Evolutionary conservation across 2,888 invertebrate species (phyloP), one percentile per base, ranked within the genome.

Genomic region (Amaurobius ferox): DNA sequence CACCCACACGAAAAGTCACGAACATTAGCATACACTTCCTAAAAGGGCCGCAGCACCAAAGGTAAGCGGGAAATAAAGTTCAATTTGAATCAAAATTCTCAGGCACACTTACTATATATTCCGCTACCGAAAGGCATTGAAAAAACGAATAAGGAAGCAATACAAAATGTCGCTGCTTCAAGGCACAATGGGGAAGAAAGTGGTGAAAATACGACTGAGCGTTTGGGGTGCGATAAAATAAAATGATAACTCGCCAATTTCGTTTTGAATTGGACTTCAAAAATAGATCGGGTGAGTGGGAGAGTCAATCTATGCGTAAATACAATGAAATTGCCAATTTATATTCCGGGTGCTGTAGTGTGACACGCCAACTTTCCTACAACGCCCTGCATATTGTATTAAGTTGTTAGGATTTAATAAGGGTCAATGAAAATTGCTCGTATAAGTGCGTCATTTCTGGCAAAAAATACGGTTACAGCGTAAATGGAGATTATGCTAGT

Each of bases 61-160:
- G 44, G 16, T 44, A 44, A 44, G 16, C 9, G 16, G 16, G 44
- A 44, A 44, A 55, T 5, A 23, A n/a, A 11, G 44, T 16, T 7
- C 35, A 35, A 35, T 11, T 35, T 35, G 6, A 35, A 11, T 44
- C 16, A 16, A 44, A 44, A 35, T n/a, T n/a, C n/a, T n/a, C n/a
- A n/a, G 9, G 35, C 35, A 5, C 6, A 7, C 35, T 35, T 35
- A 35, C 6, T 35, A 35, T 9, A 9, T 35, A 35, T 44, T 44
- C 44, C 44, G 44, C 44, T 44, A 11, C 44, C n/a, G 44, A 44
- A 44, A 44, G 44, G n/a, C 44, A 44, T 16, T 44, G n/a, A 44
- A 44, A 44, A 9, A 16, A 5, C n/a, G 13, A 16, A 44, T 16
- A 16, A 44, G 44, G 44, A 44, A 44, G 35, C 35, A 7, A 44